Evolutionary conservation across 2,797 vertebrate species (phyloP).

Genomic region (Lateolabrax maculatus): DNA sequence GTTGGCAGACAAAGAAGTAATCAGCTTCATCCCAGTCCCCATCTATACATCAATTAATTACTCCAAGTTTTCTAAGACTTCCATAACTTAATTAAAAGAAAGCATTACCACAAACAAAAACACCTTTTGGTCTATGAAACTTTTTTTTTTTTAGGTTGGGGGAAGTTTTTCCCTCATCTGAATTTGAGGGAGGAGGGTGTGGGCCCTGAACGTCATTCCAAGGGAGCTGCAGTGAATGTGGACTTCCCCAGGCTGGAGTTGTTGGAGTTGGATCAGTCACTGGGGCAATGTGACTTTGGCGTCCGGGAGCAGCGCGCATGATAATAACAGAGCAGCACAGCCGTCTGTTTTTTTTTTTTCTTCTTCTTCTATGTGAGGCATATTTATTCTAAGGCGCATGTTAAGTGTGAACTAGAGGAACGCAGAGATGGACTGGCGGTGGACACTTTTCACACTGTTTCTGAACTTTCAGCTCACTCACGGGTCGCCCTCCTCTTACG

Average conservation of each 20-base stretch:
- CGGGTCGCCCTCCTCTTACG: slow-evolving; percentile 78
- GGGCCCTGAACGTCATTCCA: slow-evolving; percentile 77
- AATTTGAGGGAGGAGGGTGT: slow-evolving; percentile 70
- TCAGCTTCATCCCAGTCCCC: slow-evolving; percentile 34
- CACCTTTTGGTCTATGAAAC: slow-evolving; percentile 11
- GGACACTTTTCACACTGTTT: slow-evolving; percentile 75
- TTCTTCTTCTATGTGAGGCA: neutral
- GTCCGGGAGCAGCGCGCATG: slow-evolving; percentile 30
- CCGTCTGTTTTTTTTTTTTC: too few relatives aligned
- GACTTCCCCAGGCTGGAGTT: slow-evolving; percentile 77
- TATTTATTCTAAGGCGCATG: slow-evolving; percentile 47
- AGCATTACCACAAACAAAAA: slow-evolving; percentile 5
- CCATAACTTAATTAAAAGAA: slow-evolving; percentile 23
- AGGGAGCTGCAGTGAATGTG: slow-evolving; percentile 73
- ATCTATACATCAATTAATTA: slow-evolving; percentile 39
- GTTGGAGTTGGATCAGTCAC: slow-evolving; percentile 68
- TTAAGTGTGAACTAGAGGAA: slow-evolving; percentile 57
- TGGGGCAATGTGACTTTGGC: slow-evolving; percentile 51
- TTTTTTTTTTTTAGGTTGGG: neutral
- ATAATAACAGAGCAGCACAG: slow-evolving; percentile 34
- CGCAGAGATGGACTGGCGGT: slow-evolving; percentile 64
- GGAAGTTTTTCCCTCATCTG: slow-evolving; percentile 15
- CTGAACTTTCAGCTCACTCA: slow-evolving; percentile 71
- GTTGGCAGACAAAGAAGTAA: slow-evolving; percentile 55
- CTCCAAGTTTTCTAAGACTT: neutral